These are phyloP conservation scores for Drosophila kurseongensis DNA, from an alignment of 1,140 invertebrate genomes.

Conservation along the genomic window DNA sequence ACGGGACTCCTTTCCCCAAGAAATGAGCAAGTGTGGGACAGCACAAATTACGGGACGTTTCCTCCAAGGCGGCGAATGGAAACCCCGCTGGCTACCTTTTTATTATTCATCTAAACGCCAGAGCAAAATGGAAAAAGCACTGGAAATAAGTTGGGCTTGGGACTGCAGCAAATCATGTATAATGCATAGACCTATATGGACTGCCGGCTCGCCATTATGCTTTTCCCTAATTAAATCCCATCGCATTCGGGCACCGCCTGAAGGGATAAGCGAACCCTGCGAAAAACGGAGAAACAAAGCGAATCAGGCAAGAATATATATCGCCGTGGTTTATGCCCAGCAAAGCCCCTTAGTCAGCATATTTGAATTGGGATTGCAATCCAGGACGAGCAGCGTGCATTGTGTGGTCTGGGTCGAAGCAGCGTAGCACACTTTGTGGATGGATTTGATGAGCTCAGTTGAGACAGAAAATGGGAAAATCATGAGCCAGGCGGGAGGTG, in stretches of 20 bases:
- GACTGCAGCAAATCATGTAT: slow-evolving; percentile 40
- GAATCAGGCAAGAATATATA: slow-evolving; percentile 24
- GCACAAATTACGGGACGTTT: slow-evolving; percentile 36
- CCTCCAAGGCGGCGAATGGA: slow-evolving; percentile 33
- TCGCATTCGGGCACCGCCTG: slow-evolving; percentile 21
- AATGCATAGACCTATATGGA: slow-evolving; percentile 43
- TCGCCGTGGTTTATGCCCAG: slow-evolving; percentile 23
- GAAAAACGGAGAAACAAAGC: slow-evolving; percentile 29
- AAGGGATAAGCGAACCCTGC: slow-evolving; percentile 24
- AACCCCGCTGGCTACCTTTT: slow-evolving; percentile 38
- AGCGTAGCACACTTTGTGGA: slow-evolving; percentile 8
- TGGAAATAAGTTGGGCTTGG: slow-evolving; percentile 31
- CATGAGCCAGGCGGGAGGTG: slow-evolving; percentile 4
- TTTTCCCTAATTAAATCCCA: slow-evolving; percentile 50
- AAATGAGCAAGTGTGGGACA: slow-evolving; percentile 20
- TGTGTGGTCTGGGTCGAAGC: slow-evolving; percentile 21
- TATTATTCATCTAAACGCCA: slow-evolving; percentile 34
- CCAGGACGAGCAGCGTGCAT: slow-evolving; percentile 12
- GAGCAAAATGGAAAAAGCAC: slow-evolving; percentile 13
- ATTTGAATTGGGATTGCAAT: slow-evolving; percentile 56
- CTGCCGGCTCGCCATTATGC: slow-evolving; percentile 31
- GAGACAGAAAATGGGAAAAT: slow-evolving; percentile 28
- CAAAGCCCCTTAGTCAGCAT: slow-evolving; percentile 49
- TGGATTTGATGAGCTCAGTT: slow-evolving; percentile 23
- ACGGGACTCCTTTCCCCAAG: slow-evolving; percentile 18